Base-by-base conservation (phyloP, 2,888 invertebrate genomes). In the Conchocele bisecta region DNA sequence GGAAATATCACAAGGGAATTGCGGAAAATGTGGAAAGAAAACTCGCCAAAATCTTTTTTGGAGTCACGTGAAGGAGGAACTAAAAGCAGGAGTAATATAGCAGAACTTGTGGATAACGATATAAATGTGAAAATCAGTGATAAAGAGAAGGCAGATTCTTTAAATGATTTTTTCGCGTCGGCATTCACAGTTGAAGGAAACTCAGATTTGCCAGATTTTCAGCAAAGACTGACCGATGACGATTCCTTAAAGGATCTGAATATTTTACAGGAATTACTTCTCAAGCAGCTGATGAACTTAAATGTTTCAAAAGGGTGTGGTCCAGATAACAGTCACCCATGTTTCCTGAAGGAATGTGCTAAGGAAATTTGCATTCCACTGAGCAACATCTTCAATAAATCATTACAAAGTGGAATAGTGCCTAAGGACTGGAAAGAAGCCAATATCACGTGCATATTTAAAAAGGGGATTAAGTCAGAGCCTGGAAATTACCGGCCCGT, bases 131-230 rank as follows among this genome's bases (percentile, higher is more conserved):
- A 26, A 41, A 37, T 42, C 15, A 42, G 31, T 5, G 53, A 61
- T 24, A 15, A 26, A 2, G 51, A 39, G n/a, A 61, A 41, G 20
- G 61, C 42, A 29, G 31, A 51, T 37, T 31, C 53, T 3, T 20
- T 61, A 26, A 39, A 37, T 29, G 39, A 28, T 20, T 50, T 39
- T 29, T 61, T 61, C 28, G 33, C 41, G 2, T 39, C 31, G 4
- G 61, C 42, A 1, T 61, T 61, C 29, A 51, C 50, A 17, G 31
- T n/a, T 2, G 61, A 61, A 29, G 51, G 51, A 15, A 50, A 39
- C 20, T 31, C 22, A 15, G 33, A 50, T 28, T 17, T 61, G n/a
- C 61, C 61, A 7, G 31, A 37, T n/a, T 39, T 51, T 41, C 20
- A 61, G 31, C 51, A 37, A 22, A 61, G 33, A n/a, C 17, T 54